Evolutionary conservation across 2,113 vertebrate genomes (phyloP).

Genomic region (Macrotus californicus): DNA sequence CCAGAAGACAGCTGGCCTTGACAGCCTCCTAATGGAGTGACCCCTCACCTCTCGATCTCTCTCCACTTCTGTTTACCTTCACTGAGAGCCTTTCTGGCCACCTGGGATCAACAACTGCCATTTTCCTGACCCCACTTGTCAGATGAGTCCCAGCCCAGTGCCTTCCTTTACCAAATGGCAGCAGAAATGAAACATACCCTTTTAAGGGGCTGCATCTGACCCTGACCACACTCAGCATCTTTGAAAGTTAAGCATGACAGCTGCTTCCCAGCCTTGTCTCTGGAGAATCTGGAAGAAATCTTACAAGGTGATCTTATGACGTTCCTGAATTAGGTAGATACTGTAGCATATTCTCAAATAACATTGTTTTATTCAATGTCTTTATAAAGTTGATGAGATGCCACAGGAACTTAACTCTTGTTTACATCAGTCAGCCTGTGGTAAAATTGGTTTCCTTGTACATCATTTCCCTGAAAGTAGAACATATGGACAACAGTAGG

Average conservation of each 20-base stretch:
- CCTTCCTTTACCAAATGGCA: slow-evolving; percentile 1
- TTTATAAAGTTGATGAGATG: neutral
- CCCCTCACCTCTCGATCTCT: neutral
- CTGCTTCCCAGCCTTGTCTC: neutral
- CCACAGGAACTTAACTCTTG: neutral
- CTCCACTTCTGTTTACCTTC: slow-evolving; percentile 10
- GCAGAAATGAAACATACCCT: neutral
- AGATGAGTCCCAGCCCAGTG: neutral
- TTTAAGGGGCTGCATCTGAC: neutral
- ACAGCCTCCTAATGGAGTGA: neutral
- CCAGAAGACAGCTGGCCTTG: neutral
- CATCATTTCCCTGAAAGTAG: neutral
- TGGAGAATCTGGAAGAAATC: neutral
- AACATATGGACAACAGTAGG: neutral
- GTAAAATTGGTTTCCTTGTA: too few species aligned
- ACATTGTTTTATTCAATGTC: neutral
- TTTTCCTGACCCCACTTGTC: slow-evolving; percentile 9
- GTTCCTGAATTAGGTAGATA: neutral
- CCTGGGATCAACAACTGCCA: neutral
- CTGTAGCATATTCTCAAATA: neutral
- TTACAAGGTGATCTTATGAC: neutral
- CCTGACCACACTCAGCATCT: neutral
- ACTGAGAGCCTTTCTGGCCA: neutral
- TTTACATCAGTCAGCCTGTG: neutral
- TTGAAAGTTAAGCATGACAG: neutral